These are phyloP conservation scores for Murina feae DNA, from an alignment of 2,113 vertebrate genomes.

Conservation along the genomic window DNA sequence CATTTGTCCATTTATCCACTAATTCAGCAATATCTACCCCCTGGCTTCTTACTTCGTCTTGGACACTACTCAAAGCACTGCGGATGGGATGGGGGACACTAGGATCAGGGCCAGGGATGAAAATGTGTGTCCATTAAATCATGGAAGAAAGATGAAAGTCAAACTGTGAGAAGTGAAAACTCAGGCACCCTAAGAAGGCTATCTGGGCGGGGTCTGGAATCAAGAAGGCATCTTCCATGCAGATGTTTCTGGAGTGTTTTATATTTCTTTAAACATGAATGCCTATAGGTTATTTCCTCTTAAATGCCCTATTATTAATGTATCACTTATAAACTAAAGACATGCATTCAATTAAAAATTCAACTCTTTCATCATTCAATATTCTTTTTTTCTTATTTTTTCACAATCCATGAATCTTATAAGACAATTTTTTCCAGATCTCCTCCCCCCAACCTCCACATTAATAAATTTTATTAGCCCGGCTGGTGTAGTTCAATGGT, in stretches of 20 bases:
- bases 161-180: no score
- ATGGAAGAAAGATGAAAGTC: rapidly evolving
- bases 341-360: not conserved
- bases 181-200: rapidly evolving
- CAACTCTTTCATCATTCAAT: not conserved
- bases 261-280: not conserved
- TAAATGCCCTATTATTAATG: not conserved
- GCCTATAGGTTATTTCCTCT: not conserved
- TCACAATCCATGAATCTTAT: not conserved
- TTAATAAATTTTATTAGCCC: not conserved
- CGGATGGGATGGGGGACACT: rapidly evolving
- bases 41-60: not conserved
- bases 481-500: no score
- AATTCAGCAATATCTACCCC: not conserved
- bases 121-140: not conserved
- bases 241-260: not conserved
- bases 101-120: not conserved
- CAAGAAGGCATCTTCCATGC: not conserved
- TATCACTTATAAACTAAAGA: not conserved
- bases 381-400: not conserved
- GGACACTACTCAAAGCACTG: not conserved
- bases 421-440: not conserved
- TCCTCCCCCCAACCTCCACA: not conserved
- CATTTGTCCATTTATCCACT: not conserved
- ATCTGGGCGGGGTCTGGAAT: not conserved